These are phyloP conservation scores for Coecobrya sp. DNA, from an alignment of 2,888 invertebrate genomes.

Conservation along the genomic window DNA sequence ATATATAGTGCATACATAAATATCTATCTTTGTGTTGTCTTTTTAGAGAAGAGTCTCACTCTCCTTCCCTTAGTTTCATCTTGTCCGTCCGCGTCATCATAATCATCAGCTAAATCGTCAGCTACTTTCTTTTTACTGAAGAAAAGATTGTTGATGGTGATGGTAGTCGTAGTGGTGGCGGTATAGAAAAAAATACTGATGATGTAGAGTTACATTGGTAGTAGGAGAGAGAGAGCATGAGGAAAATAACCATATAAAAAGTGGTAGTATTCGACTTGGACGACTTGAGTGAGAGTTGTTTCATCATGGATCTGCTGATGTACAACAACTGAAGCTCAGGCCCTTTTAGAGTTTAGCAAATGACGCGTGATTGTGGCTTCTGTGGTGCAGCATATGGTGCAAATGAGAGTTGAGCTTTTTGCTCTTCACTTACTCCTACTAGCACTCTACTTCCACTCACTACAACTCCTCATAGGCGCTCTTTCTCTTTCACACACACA, in stretches of 20 bases:
- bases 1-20: slow-evolving; percentile 25
- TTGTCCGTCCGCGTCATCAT: slow-evolving; percentile 71
- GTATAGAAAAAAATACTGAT: slow-evolving; percentile 9
- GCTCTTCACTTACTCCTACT: slow-evolving; percentile 72
- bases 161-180: slow-evolving; percentile 30
- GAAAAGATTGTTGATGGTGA: slow-evolving; percentile 72
- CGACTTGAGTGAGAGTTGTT: slow-evolving; percentile 69
- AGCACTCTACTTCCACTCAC: slow-evolving; percentile 33
- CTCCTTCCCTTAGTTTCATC: slow-evolving; percentile 13
- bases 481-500: background rate
- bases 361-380: slow-evolving; percentile 85
- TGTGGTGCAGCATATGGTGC: slow-evolving; percentile 85
- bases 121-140: slow-evolving; percentile 68
- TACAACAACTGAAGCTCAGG: slow-evolving; percentile 75
- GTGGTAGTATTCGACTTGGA: slow-evolving; percentile 50
- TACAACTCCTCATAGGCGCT: background rate
- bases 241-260: slow-evolving; percentile 7
- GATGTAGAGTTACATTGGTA: slow-evolving; percentile 2
- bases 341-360: slow-evolving; percentile 82
- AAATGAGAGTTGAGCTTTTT: slow-evolving; percentile 85
- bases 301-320: slow-evolving; percentile 76
- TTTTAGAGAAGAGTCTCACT: background rate
- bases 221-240: background rate
- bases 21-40: background rate
- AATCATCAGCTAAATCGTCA: slow-evolving; percentile 78